Conservation (phyloP, 2,797 vertebrate species). For the Chloroceryle inda region DNA sequence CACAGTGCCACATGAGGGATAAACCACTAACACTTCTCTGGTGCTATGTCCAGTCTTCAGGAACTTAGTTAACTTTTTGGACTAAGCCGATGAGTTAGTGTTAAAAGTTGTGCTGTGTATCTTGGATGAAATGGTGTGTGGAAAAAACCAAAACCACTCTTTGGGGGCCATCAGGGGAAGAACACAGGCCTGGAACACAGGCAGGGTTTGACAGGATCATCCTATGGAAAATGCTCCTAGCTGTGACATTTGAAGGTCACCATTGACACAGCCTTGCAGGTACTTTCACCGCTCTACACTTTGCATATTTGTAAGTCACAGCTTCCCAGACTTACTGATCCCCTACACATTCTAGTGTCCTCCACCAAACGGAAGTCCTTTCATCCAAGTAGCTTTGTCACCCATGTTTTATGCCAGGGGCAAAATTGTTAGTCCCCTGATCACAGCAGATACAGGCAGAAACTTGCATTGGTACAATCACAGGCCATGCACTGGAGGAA, state of each 20-base stretch:
- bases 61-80: background rate
- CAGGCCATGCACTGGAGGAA: background rate
- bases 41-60: background rate
- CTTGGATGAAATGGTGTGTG: background rate
- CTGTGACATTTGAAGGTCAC: background rate
- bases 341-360: background rate
- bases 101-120: background rate
- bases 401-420: background rate
- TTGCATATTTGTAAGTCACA: background rate
- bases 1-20: background rate
- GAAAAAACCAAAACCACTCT: background rate
- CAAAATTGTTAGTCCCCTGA: background rate
- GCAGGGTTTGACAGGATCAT: background rate
- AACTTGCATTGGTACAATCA: background rate
- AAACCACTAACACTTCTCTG: background rate
- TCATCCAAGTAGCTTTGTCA: background rate
- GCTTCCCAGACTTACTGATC: background rate
- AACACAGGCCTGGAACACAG: background rate
- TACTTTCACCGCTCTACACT: background rate
- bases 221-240: background rate
- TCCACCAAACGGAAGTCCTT: background rate
- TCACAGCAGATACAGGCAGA: background rate
- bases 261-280: background rate
- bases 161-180: rapidly evolving
- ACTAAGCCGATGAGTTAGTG: background rate